Percentiles rank a stretch among this genome's conserved stretches.
Conservation (phyloP, 1,140 invertebrate species). For the Carposina sasakii region DNA sequence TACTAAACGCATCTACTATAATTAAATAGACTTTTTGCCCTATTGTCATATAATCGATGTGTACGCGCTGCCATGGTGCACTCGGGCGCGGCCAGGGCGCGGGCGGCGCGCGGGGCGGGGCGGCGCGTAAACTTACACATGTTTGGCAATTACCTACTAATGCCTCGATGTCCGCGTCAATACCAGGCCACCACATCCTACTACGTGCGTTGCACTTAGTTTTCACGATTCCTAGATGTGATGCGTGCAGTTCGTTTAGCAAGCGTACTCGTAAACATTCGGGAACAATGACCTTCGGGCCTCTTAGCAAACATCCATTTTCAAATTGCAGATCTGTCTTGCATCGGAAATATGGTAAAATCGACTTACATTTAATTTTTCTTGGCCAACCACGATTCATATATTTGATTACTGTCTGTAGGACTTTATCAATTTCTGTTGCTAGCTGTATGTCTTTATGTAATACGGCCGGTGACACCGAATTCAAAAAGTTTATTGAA, state of each 20-base stretch:
- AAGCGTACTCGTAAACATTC: constrained; percentile 20
- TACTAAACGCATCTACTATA: background rate
- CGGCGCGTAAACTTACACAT: background rate
- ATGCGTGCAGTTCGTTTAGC: constrained; percentile 44
- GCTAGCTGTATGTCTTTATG: background rate
- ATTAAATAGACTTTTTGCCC: background rate
- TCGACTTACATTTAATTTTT: background rate
- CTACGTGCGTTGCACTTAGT: constrained; percentile 53
- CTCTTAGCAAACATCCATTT: constrained; percentile 16
- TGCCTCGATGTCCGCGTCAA: background rate
- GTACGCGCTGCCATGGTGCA: background rate
- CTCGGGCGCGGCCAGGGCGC: constrained; percentile 8
- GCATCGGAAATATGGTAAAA: constrained; percentile 7
- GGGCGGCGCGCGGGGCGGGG: background rate
- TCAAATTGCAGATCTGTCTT: constrained; percentile 8
- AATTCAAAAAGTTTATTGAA: background rate
- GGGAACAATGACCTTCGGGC: constrained; percentile 41
- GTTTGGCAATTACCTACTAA: background rate
- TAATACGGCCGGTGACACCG: background rate
- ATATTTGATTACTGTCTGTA: constrained; percentile 4
- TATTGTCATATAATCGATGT: constrained; percentile 4
- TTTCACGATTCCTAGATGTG: constrained; percentile 44
- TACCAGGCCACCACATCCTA: constrained; percentile 14
- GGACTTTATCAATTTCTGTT: background rate
- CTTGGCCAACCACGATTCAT: background rate